Evolutionary conservation across 2,113 vertebrate genomes (phyloP), one percentile per base, ranked within the genome.

Genomic region (Hippocampus comes): DNA sequence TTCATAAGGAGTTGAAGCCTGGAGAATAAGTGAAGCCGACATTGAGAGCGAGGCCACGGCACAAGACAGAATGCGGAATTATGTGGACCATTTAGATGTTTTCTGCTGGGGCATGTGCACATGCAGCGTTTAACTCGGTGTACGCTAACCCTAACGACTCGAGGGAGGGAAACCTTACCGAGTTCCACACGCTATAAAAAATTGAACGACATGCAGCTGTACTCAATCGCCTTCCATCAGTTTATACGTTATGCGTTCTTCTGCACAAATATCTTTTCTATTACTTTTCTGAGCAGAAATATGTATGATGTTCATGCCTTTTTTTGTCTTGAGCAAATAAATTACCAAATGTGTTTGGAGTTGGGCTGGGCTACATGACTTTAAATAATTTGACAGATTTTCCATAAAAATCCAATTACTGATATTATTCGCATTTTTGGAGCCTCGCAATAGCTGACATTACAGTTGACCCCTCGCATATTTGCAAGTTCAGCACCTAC

Each of bases 1-100:
- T 91, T 91, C 56, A 91, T 88, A 79, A 82, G 72, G 74, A 73
- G 77, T 76, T 69, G 30, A 72, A 81, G 80, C 68, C 83, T 51
- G 73, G 85, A 92, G 88, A 81, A 88, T 88, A 88, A 92, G 80
- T 71, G 80, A 88, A 85, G 84, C 75, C 88, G 91, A 92, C 89
- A 89, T 66, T 75, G 81, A 78, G 81, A 78, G 72, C 70, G 67
- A 82, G 76, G 56, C 77, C 68, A 38, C 23, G 53, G 53, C 3
- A 57, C 49, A 41, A 38, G 56, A 59, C 70, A 65, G 72, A 70
- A 68, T 23, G 23, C 2, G 18, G 68, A 77, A 80, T 74, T 75
- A 78, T 73, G 79, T 71, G 71, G 66, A 77, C 61, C 68, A 79
- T 77, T 78, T 61, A 42, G 75, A 80, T 76, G 77, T 83, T 84